These are phyloP conservation scores for Hedya salicella DNA, from an alignment of 2,888 invertebrate genomes.

Conservation along the genomic window DNA sequence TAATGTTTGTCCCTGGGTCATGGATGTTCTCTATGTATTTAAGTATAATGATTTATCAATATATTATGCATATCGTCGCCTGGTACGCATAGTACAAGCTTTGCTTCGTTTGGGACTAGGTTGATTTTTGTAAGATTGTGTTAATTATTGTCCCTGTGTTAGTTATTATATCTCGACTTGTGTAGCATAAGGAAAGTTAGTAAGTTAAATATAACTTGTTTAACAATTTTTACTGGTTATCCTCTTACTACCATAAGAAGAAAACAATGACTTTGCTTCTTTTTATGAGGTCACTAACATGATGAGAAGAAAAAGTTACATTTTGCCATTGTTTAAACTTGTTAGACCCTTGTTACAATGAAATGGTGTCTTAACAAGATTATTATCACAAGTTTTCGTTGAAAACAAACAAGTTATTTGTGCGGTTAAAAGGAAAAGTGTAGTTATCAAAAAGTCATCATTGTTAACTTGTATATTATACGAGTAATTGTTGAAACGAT, in stretches of 20 bases:
- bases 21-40: too few relatives aligned
- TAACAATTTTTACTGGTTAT: neutral
- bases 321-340: slow-evolving; percentile 19
- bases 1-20: too few relatives aligned
- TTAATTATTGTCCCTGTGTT: too few relatives aligned
- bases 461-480: neutral
- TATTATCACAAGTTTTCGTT: neutral
- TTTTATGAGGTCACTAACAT: slow-evolving; percentile 5
- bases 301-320: neutral
- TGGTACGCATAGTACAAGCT: too few relatives aligned
- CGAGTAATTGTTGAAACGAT: neutral
- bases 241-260: slow-evolving; percentile 11
- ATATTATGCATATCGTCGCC: too few relatives aligned
- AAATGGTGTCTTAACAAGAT: slow-evolving; percentile 19
- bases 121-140: too few relatives aligned
- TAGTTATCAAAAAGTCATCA: slow-evolving; percentile 11
- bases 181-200: too few relatives aligned
- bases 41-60: too few relatives aligned
- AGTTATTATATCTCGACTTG: too few relatives aligned
- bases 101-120: too few relatives aligned
- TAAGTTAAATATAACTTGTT: neutral
- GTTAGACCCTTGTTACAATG: slow-evolving; percentile 10
- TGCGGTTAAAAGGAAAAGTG: neutral
- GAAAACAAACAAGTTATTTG: neutral
- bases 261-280: slow-evolving; percentile 11